A percentile compares a stretch with the other conserved stretches of the same genome.
phyloP scores from a whole-genome alignment of 2,113 vertebrate genomes.

The Ursus arctos region DNA sequence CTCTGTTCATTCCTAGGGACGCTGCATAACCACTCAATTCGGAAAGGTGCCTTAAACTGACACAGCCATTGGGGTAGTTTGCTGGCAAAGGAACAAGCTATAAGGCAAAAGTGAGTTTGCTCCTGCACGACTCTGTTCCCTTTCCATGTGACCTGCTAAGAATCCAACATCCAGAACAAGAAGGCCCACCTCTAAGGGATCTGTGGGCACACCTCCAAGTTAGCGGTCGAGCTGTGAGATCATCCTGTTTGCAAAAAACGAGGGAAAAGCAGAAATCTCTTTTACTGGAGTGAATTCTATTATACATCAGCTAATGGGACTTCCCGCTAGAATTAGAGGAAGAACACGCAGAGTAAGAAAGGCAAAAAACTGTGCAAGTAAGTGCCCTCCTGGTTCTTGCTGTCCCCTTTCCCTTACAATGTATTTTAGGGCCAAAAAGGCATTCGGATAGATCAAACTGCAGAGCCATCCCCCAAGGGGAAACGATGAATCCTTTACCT shows the following conservation, averaged over 20 bases:
- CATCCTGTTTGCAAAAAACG: not conserved
- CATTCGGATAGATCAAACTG: not conserved
- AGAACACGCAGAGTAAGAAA: not conserved
- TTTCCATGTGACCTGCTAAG: not conserved
- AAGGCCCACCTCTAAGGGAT: not conserved
- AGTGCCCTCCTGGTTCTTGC: not conserved
- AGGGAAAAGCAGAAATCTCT: not conserved
- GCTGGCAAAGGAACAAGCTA: not conserved
- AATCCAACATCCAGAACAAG: not conserved
- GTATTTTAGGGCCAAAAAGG: conserved; percentile 49
- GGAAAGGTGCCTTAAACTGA: not conserved
- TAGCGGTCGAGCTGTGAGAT: not conserved
- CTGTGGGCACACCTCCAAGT: not conserved
- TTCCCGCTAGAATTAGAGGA: not conserved
- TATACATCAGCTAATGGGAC: not conserved
- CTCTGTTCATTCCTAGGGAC: not conserved
- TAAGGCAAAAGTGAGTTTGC: not conserved
- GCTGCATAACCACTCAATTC: not conserved
- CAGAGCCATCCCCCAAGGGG: conserved; percentile 6
- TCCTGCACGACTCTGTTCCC: not conserved
- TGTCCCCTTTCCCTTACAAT: not conserved
- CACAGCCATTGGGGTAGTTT: not conserved
- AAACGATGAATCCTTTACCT: not conserved
- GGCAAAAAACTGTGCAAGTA: not conserved
- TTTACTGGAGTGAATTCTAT: not conserved